Conservation (phyloP, 2,113 vertebrate species). For the Microcebus jonahi region DNA sequence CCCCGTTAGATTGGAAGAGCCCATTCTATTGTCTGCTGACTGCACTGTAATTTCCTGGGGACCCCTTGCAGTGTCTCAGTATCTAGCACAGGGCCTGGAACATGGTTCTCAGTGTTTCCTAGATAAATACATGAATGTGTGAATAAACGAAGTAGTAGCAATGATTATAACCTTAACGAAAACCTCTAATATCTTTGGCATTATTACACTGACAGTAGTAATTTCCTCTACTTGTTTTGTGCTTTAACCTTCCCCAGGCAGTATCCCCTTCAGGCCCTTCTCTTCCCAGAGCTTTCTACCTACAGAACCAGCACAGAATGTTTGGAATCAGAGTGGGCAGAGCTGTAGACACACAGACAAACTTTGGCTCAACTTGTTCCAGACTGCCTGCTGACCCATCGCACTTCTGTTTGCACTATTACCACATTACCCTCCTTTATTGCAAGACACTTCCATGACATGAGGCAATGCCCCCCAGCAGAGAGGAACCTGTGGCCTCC, state of each 20-base stretch:
- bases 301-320: neutral
- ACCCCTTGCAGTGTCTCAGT: neutral
- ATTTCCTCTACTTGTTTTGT: neutral
- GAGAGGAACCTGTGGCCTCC: no score
- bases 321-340: neutral
- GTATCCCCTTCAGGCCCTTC: neutral
- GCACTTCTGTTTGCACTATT: constrained; percentile 26
- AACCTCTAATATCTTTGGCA: neutral
- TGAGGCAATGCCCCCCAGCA: constrained; percentile 22
- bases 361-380: neutral
- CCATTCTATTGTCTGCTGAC: neutral
- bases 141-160: neutral
- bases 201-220: neutral
- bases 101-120: neutral
- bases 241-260: neutral
- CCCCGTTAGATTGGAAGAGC: neutral
- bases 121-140: neutral
- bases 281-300: neutral
- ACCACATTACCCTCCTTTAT: constrained; percentile 7
- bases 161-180: neutral
- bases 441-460: constrained; percentile 52
- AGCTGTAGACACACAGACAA: neutral
- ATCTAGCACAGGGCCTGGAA: neutral
- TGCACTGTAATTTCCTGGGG: neutral
- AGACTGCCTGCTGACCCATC: neutral